phyloP scores from a whole-genome alignment of 2,888 invertebrate genomes.

The Sinopyrophorus schimmeli region DNA sequence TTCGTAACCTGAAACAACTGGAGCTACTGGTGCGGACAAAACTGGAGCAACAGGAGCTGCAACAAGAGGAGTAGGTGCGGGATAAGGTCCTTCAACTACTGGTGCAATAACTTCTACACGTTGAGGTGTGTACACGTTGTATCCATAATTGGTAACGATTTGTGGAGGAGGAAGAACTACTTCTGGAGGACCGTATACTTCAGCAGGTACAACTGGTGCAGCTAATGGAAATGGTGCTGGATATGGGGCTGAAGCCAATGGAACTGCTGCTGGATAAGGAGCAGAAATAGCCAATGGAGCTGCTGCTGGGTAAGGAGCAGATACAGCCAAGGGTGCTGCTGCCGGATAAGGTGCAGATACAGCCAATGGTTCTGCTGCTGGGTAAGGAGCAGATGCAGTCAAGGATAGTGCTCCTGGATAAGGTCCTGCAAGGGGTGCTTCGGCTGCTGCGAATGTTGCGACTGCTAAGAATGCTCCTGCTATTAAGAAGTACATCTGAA shows the following conservation, averaged over 20 bases:
- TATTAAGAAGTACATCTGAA: neutral
- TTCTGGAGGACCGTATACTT: constrained; percentile 16
- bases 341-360: no score
- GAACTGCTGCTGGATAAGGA: constrained; percentile 11
- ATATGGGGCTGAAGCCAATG: constrained; percentile 1
- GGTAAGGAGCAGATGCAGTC: constrained; percentile 2
- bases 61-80: constrained; percentile 7
- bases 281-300: no score
- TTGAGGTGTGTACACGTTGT: constrained; percentile 12
- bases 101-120: constrained; percentile 11
- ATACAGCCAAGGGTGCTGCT: constrained; percentile 4
- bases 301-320: constrained; percentile 1
- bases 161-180: constrained; percentile 8
- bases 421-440: constrained; percentile 9
- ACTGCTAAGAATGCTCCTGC: neutral
- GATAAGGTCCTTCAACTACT: neutral
- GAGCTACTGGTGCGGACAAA: neutral
- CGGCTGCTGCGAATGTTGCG: neutral
- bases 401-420: constrained; percentile 4
- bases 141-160: constrained; percentile 9
- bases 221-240: no score
- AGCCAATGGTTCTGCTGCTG: no score
- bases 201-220: no score
- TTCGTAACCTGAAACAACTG: constrained; percentile 3
- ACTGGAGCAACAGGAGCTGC: neutral